Evolutionary conservation across 1,140 invertebrate species (phyloP).

Genomic region (Listronotus oregonensis): DNA sequence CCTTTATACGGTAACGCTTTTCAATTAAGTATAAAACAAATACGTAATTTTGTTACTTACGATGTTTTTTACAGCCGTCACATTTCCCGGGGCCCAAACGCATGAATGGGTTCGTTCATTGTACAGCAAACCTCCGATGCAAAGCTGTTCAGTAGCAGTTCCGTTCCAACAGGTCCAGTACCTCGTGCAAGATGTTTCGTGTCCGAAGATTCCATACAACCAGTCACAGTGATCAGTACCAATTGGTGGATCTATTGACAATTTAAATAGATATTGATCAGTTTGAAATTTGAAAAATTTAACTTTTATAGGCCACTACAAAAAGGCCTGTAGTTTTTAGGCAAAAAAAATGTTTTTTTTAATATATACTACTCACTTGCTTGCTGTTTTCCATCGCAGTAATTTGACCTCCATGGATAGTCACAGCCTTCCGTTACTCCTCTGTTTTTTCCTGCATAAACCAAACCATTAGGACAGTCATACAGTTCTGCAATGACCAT

Average conservation of each 20-base stretch:
- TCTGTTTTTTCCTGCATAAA: conserved; percentile 84
- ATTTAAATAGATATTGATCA: too few relatives aligned
- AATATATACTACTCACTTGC: conserved; percentile 73
- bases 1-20: too few relatives aligned
- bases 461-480: conserved; percentile 88
- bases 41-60: conserved; percentile 71
- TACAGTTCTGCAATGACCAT: conserved; percentile 78
- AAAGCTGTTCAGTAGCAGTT: conserved; percentile 89
- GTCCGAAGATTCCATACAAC: conserved; percentile 91
- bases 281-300: too few relatives aligned
- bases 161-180: conserved; percentile 96
- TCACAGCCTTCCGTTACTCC: conserved; percentile 87
- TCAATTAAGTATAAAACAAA: too few relatives aligned
- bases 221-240: conserved; percentile 87
- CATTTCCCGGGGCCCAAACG: conserved; percentile 93
- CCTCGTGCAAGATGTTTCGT: conserved; percentile 88
- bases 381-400: conserved; percentile 78
- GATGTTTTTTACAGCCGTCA: conserved; percentile 90
- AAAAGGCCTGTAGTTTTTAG: too few relatives aligned
- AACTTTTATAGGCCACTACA: too few relatives aligned
- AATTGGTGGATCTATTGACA: conserved; percentile 81
- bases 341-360: too few relatives aligned
- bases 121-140: conserved; percentile 88
- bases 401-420: conserved; percentile 86
- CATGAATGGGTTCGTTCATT: conserved; percentile 89